phyloP scores from a whole-genome alignment of 2,113 vertebrate species.

The Chunga burmeisteri region DNA sequence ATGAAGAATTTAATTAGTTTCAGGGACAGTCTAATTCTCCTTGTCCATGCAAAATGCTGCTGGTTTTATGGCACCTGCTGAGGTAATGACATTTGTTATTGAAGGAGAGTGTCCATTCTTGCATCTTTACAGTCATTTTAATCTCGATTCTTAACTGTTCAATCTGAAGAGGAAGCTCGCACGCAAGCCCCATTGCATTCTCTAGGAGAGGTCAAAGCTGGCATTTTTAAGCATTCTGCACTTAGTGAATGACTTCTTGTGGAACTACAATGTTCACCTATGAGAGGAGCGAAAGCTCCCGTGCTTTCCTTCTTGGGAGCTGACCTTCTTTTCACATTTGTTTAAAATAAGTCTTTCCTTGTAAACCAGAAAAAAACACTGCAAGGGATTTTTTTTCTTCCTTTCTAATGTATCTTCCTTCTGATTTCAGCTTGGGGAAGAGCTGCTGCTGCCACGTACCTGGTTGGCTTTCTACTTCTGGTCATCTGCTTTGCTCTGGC shows the following conservation, averaged over 20 bases:
- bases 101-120: background rate
- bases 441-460: conserved; percentile 62
- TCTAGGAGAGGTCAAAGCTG: background rate
- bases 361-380: background rate
- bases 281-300: background rate
- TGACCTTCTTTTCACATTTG: background rate
- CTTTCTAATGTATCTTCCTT: background rate
- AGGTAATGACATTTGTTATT: background rate
- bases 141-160: background rate
- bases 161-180: background rate
- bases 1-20: background rate
- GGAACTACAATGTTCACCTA: background rate
- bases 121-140: background rate
- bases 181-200: background rate
- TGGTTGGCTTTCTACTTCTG: conserved; percentile 57
- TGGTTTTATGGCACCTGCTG: background rate
- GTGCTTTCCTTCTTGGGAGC: background rate
- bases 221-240: background rate
- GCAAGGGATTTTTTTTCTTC: background rate
- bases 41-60: background rate
- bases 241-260: background rate
- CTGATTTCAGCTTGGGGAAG: conserved; percentile 69
- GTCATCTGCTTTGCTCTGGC: conserved; percentile 68
- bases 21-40: background rate
- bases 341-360: background rate